Base-by-base conservation (phyloP, 2,113 vertebrate species). In the Tupaia chinensis region DNA sequence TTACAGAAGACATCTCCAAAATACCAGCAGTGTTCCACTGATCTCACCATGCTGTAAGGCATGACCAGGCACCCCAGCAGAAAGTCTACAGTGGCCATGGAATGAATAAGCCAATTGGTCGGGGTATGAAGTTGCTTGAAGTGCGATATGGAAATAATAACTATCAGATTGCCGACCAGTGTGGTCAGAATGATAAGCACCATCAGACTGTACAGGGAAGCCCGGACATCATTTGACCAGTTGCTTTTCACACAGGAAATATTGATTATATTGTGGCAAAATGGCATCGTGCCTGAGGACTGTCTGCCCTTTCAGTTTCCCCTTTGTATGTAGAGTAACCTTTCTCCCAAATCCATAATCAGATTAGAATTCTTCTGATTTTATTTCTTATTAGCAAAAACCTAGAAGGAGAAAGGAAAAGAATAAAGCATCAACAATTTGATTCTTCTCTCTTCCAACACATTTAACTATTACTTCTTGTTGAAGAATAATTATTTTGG, bases 21-120 rank as follows among this genome's bases (percentile, higher is more conserved):
- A 94, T 99, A 98, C 99, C 99, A 99, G 84, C 98, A 98, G n/a
- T 98, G 97, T 81, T 99, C 99, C 61, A 99, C 97, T 1, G 99
- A 99, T 72, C 98, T 98, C 76, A 99, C 98, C 99, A 99, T 99
- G 84, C 98, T 99, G 60, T 98, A 99, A 20, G 99, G 99, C 99
- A 99, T 99, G 94, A 99, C 56, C 87, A 99, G 54, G 54, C 97
- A 97, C 44, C 98, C 99, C 76, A 99, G 93, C 10, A 99, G 97
- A 60, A 99, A 98, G 96, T 99, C 99, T 27, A 97, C 98, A 0
- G 97, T 96, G 63, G 99, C 98, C 98, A 99, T 98, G 9, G 99
- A 99, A 93, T 99, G 97, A 72, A 99, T 98, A 82, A 99, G 97
- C 96, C 98, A 98, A 87, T 99, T 99, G 4, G 99, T 99, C 27